These are phyloP conservation scores for Galemys pyrenaicus DNA, from an alignment of 2,113 vertebrate genomes.

Conservation along the genomic window DNA sequence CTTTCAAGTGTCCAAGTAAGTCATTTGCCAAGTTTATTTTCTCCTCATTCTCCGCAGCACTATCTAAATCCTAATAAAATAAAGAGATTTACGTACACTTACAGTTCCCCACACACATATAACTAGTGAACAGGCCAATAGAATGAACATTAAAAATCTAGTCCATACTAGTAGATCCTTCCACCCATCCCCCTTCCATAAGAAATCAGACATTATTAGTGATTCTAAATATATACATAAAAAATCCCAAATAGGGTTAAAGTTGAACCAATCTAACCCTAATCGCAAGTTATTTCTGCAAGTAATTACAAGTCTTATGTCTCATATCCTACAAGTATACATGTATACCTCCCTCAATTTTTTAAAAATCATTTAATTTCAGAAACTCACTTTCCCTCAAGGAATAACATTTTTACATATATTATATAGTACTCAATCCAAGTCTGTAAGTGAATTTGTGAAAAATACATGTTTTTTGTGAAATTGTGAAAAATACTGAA, in stretches of 20 bases:
- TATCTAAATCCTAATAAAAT: neutral
- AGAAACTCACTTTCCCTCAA: constrained; percentile 1
- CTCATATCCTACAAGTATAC: constrained; percentile 1
- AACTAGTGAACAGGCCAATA: neutral
- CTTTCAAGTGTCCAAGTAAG: neutral
- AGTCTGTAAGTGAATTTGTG: neutral
- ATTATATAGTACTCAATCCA: neutral
- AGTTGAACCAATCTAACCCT: neutral
- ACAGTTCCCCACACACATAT: rapidly evolving
- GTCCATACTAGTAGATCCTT: neutral
- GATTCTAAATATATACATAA: neutral
- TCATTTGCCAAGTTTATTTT: neutral
- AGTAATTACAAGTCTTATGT: neutral
- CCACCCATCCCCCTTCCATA: neutral
- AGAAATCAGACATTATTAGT: neutral
- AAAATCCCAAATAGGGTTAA: neutral
- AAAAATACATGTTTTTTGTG: no score
- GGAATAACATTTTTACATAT: neutral
- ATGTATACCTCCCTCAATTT: neutral
- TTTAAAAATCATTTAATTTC: neutral
- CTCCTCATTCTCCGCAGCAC: no score
- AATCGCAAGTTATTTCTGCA: constrained; percentile 21
- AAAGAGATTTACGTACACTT: neutral
- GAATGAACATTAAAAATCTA: constrained; percentile 14
- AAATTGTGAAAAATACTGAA: no score